Conservation (phyloP, 2,797 vertebrate genomes). For the Eospalax fontanierii region DNA sequence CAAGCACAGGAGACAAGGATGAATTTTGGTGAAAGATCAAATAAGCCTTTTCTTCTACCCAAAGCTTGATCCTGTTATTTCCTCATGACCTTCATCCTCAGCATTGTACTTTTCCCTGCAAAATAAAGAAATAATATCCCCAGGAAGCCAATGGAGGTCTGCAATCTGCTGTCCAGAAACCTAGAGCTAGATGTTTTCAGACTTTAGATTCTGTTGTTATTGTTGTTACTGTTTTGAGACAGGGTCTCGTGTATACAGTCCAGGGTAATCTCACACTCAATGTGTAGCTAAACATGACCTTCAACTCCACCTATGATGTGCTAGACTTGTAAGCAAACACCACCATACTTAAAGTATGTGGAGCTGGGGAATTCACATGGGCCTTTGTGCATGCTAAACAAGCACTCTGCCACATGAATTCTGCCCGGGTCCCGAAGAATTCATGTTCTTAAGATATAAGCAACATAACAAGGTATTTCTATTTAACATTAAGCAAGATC, state of each 20-base stretch:
- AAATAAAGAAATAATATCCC: constrained; percentile 8
- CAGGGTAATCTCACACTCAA: not conserved
- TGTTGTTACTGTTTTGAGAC: not conserved
- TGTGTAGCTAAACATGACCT: not conserved
- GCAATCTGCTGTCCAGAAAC: not conserved
- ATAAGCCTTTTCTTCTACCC: not conserved
- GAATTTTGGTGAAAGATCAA: not conserved
- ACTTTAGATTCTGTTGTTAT: not conserved
- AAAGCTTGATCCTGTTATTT: not conserved
- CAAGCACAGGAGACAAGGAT: not conserved
- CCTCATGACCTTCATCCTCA: not conserved
- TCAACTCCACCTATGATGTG: not conserved
- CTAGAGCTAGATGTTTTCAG: not conserved
- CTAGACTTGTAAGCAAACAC: not conserved
- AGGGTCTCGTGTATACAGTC: not conserved
- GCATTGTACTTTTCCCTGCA: not conserved
- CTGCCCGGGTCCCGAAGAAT: not conserved
- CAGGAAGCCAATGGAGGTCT: not conserved
- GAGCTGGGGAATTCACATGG: not conserved
- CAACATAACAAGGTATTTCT: not conserved
- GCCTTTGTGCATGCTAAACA: too few relatives aligned
- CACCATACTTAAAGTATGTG: not conserved
- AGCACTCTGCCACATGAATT: too few relatives aligned
- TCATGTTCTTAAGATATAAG: not conserved
- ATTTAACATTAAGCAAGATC: not conserved